phyloP scores from a whole-genome alignment of 2,888 invertebrate genomes.

The Stramonita haemastoma region DNA sequence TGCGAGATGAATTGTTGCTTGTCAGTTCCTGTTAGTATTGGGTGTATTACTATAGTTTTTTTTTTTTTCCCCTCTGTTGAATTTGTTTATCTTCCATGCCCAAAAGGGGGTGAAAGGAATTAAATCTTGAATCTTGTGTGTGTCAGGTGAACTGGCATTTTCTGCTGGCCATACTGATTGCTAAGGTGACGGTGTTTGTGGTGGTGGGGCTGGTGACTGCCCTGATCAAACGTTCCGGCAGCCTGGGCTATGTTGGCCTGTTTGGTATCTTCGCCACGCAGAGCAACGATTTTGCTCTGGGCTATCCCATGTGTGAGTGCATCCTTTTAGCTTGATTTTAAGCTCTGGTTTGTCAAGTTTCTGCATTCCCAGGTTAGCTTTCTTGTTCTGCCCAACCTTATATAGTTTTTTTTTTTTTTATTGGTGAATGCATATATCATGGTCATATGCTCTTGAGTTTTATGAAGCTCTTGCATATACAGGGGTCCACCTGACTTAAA shows the following conservation, averaged over 20 bases:
- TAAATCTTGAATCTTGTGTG: neutral
- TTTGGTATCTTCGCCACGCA: slow-evolving; percentile 97
- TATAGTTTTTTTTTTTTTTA: too few species aligned
- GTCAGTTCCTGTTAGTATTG: neutral
- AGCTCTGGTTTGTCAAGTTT: neutral
- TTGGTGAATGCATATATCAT: too few species aligned
- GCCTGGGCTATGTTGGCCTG: slow-evolving; percentile 91
- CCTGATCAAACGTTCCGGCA: slow-evolving; percentile 85
- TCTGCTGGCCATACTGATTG: slow-evolving; percentile 88
- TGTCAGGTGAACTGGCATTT: slow-evolving; percentile 89
- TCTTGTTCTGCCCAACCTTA: neutral
- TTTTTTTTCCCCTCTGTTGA: too few species aligned
- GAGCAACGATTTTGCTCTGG: slow-evolving; percentile 98
- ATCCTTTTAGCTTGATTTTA: neutral
- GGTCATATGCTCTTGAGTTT: neutral
- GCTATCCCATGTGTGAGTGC: slow-evolving; percentile 92
- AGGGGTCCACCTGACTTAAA: neutral
- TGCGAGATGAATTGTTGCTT: too few species aligned
- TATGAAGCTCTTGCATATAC: neutral
- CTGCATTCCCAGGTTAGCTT: neutral
- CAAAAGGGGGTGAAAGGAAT: too few species aligned
- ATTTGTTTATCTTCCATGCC: too few species aligned
- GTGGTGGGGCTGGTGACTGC: slow-evolving; percentile 83
- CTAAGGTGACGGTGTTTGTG: slow-evolving; percentile 89
- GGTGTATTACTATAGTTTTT: neutral